Percentiles rank a stretch among this genome's conserved stretches.
Evolutionary conservation across 2,113 vertebrate species (phyloP).

Genomic region (Tautogolabrus adspersus): DNA sequence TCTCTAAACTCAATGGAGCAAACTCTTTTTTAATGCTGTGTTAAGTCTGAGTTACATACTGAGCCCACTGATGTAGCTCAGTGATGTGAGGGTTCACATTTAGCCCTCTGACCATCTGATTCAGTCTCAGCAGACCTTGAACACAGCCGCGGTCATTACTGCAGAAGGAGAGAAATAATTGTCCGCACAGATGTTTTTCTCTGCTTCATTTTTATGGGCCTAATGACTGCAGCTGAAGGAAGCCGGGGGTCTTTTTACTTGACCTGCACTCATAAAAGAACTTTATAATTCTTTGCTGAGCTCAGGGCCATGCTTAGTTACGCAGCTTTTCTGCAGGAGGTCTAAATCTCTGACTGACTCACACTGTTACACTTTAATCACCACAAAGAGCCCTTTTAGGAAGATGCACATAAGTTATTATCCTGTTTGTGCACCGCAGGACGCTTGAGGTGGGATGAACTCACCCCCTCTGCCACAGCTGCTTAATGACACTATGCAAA

Average conservation of each 20-base stretch:
- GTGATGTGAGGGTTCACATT: conserved; percentile 44
- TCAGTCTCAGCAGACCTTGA: conserved; percentile 68
- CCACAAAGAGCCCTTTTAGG: conserved; percentile 48
- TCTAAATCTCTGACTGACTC: conserved; percentile 37
- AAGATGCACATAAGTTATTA: conserved; percentile 13
- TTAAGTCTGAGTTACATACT: conserved; percentile 42
- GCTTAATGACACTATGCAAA: conserved; percentile 18
- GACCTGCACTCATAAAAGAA: conserved; percentile 62
- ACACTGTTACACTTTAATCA: conserved; percentile 48
- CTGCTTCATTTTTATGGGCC: conserved; percentile 59
- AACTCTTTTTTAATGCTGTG: conserved; percentile 32
- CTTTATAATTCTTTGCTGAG: conserved; percentile 31
- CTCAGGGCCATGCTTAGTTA: conserved; percentile 44
- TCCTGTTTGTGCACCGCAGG: conserved; percentile 35
- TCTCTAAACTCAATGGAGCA: conserved; percentile 27
- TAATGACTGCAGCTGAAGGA: conserved; percentile 61
- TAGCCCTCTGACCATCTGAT: conserved; percentile 31
- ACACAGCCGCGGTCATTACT: conserved; percentile 63
- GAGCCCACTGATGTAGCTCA: conserved; percentile 53
- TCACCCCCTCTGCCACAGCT: neutral
- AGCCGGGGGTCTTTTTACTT: conserved; percentile 52
- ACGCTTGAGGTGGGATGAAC: conserved; percentile 16
- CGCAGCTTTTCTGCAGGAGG: conserved; percentile 42
- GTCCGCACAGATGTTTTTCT: conserved; percentile 58
- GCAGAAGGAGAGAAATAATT: conserved; percentile 59